Evolutionary conservation across 2,797 vertebrate genomes (phyloP), one percentile per base, ranked within the genome.

Genomic region (Novumbra hubbsi): DNA sequence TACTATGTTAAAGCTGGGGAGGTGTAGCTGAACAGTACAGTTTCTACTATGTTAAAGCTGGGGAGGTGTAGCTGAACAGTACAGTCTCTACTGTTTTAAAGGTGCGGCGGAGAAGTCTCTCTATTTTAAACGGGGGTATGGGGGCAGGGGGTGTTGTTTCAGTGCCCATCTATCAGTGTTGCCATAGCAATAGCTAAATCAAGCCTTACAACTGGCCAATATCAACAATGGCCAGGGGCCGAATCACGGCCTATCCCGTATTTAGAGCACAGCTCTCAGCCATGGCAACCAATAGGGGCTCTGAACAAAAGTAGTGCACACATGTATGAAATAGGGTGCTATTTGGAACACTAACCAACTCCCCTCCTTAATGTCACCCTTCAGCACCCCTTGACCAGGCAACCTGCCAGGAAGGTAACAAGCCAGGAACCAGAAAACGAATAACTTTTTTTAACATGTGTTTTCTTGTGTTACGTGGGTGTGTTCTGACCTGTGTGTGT

Each of bases 171-270:
- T 76, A 86, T 85, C 91, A 84, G 78, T 2, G 85, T 87, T 85
- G 86, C 83, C 74, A 32, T 66, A 87, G 87, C 85, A 86, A 84
- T 76, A 78, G 81, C 88, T 83, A 90, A 86, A 90, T 86, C 75
- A 70, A 83, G 83, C 75, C 76, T 70, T 77, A 84, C 68, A 80
- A 83, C 79, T 14, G 82, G 73, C 73, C 52, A 90, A 92, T 88
- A 81, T 88, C 73, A 84, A 80, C 77, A 74, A 24, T 27, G 55
- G 9, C 9, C 17, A 17, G 16, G 21, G 8, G n/a, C 55, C 11
- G 24, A 27, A 60, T 24, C n/a, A 45, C 41, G 14, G 41, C 11
- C 41, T 11, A 11, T 12, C 24, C 21, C 55, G 11, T 60, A 24
- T 60, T 27, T 14, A 60, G 21, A 24, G 55, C 21, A 60, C 21